These are phyloP conservation scores for Balaenoptera acutorostrata DNA, from an alignment of 2,113 vertebrate species.

Conservation along the genomic window DNA sequence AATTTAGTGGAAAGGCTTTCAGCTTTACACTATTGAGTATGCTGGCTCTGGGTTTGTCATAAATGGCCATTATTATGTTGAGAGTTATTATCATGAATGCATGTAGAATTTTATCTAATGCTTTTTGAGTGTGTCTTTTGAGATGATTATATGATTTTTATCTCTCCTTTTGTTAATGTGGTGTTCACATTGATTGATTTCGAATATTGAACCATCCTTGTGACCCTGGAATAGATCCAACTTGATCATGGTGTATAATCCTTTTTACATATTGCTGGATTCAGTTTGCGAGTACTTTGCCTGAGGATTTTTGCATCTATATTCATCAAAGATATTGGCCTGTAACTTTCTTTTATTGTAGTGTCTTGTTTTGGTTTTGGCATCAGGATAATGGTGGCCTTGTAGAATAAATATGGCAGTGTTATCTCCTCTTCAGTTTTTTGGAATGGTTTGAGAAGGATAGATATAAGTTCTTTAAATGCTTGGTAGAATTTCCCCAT, in stretches of 20 bases:
- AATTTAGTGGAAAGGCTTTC: neutral
- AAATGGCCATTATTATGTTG: too few species aligned
- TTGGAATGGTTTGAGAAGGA: neutral
- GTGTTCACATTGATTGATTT: neutral
- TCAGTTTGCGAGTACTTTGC: too few species aligned
- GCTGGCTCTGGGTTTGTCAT: neutral
- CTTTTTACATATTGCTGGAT: neutral
- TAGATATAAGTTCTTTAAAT: neutral
- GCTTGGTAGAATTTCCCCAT: neutral
- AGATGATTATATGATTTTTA: neutral
- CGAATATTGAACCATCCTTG: neutral
- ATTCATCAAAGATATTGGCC: too few species aligned
- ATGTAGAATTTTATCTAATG: too few species aligned
- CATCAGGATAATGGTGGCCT: too few species aligned
- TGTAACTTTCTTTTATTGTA: too few species aligned
- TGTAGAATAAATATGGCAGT: too few species aligned
- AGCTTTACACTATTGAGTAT: neutral
- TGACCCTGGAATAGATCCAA: neutral
- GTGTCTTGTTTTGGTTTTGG: too few species aligned
- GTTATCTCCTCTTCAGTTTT: neutral
- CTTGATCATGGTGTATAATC: neutral
- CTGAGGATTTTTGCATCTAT: too few species aligned
- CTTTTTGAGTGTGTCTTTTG: neutral
- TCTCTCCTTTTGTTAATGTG: neutral
- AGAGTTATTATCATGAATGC: too few species aligned